phyloP scores from a whole-genome alignment of 1,140 invertebrate genomes.

The Euura lappo region DNA sequence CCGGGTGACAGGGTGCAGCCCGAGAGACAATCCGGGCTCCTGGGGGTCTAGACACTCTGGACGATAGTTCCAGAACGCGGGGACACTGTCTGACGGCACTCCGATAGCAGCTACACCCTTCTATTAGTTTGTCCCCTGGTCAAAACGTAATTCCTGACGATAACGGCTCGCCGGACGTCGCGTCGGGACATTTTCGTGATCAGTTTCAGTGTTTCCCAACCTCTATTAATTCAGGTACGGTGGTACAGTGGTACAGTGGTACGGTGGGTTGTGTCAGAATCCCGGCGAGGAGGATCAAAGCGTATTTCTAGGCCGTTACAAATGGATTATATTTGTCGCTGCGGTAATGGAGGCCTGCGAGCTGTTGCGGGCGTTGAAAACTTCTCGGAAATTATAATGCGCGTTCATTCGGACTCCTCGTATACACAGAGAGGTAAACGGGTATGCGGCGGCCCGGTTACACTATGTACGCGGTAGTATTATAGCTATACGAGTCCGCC shows the following conservation, averaged over 20 bases:
- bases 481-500: neutral
- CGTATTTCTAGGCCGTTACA: neutral
- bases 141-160: neutral
- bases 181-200: neutral
- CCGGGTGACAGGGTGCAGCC: neutral
- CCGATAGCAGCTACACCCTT: neutral
- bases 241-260: neutral
- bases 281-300: neutral
- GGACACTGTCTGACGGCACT: neutral
- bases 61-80: conserved; percentile 31
- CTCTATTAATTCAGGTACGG: neutral
- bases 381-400: neutral
- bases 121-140: conserved; percentile 6
- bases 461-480: neutral
- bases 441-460: too few species aligned
- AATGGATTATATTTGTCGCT: neutral
- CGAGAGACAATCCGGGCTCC: conserved; percentile 20
- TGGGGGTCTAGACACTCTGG: conserved; percentile 27
- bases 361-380: neutral
- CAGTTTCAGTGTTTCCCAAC: neutral
- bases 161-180: neutral
- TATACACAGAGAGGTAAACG: neutral
- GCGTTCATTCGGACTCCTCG: neutral
- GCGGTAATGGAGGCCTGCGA: neutral
- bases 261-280: neutral